Evolutionary conservation across 1,140 invertebrate species (phyloP).

Genomic region (Drosophila jambulina): DNA sequence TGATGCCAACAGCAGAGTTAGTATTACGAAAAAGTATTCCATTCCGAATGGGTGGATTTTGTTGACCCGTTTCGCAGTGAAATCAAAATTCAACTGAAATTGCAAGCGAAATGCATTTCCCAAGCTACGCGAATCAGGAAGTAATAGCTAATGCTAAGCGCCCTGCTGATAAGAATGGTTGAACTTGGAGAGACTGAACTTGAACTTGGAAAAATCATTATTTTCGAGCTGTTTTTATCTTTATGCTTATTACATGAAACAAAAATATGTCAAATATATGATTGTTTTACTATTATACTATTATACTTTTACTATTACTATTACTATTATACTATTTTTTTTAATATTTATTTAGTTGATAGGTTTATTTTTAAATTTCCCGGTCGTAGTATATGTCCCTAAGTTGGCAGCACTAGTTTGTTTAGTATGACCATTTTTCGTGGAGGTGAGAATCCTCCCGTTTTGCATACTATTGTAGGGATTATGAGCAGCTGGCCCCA

Average conservation of each 20-base stretch:
- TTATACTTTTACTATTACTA: too few relatives aligned
- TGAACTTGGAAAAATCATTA: constrained; percentile 14
- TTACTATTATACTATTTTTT: too few relatives aligned
- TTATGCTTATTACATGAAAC: background rate
- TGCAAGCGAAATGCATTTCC: constrained; percentile 27
- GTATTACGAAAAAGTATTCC: background rate
- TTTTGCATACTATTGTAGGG: background rate
- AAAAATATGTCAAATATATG: too few relatives aligned
- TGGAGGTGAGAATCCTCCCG: background rate
- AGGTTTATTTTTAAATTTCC: background rate
- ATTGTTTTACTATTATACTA: too few relatives aligned
- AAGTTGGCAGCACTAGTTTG: constrained; percentile 11
- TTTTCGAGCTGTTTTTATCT: background rate
- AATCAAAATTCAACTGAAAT: constrained; percentile 44
- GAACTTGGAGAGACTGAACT: constrained; percentile 29
- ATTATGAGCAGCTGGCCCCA: background rate
- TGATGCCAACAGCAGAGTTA: constrained; percentile 7
- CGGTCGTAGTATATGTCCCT: too few relatives aligned
- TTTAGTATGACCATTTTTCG: background rate
- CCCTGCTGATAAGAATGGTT: constrained; percentile 29
- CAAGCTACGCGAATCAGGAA: constrained; percentile 34
- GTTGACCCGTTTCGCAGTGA: background rate
- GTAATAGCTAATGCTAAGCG: constrained; percentile 3
- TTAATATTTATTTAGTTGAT: background rate
- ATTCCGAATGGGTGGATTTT: constrained; percentile 2